A percentile compares a stretch with the other conserved stretches of the same genome.
phyloP scores from a whole-genome alignment of 2,888 invertebrate genomes.

The Mellilla xanthometata region DNA sequence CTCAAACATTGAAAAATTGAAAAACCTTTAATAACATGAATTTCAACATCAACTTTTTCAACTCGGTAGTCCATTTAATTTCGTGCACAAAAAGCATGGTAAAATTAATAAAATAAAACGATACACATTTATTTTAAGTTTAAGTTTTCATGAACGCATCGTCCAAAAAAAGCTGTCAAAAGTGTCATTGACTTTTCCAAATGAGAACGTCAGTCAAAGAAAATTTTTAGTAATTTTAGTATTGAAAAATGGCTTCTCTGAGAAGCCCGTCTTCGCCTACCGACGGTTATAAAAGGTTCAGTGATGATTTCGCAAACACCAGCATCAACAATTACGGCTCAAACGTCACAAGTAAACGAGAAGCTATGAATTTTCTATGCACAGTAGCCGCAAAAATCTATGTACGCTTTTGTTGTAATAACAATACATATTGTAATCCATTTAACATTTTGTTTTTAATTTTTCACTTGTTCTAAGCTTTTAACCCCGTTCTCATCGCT shows the following conservation, averaged over 20 bases:
- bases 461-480: constrained; percentile 50
- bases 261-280: constrained; percentile 83
- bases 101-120: too few relatives aligned
- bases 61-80: too few relatives aligned
- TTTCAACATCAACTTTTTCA: too few relatives aligned
- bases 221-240: constrained; percentile 46
- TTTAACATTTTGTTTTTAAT: constrained; percentile 72
- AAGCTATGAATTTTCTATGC: constrained; percentile 69
- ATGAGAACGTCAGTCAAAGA: constrained; percentile 18
- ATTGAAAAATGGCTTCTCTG: constrained; percentile 78
- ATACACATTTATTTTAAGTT: too few relatives aligned
- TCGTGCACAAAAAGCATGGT: too few relatives aligned
- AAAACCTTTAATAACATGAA: too few relatives aligned
- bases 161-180: constrained; percentile 14
- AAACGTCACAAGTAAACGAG: constrained; percentile 82
- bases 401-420: constrained; percentile 73
- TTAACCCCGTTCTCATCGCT: constrained; percentile 39
- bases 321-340: constrained; percentile 85
- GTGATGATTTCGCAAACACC: constrained; percentile 82
- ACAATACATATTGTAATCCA: constrained; percentile 72
- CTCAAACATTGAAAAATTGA: too few relatives aligned
- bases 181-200: background rate
- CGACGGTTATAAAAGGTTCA: constrained; percentile 85
- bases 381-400: constrained; percentile 69
- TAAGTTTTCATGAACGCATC: constrained; percentile 19